Evolutionary conservation across 2,797 vertebrate species (phyloP).

Genomic region (Myoxocephalus aenaeus): DNA sequence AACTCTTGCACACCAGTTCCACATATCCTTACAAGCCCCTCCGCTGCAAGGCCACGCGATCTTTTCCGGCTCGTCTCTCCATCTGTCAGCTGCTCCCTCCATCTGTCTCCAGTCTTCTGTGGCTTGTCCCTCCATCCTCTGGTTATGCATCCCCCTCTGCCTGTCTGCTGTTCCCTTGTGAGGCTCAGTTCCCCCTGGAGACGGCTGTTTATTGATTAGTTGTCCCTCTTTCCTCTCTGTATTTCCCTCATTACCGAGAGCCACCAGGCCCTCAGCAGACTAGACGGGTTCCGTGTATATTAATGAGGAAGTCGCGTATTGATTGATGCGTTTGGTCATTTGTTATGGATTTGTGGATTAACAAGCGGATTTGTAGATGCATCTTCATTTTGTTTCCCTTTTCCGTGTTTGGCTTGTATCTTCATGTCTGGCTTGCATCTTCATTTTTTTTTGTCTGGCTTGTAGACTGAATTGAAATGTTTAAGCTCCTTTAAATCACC

Average conservation of each 20-base stretch:
- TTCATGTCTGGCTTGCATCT: no score
- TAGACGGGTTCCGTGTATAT: neutral
- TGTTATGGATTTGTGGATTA: constrained; percentile 3
- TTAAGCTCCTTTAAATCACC: neutral
- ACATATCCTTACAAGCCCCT: constrained; percentile 6
- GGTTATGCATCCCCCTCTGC: neutral
- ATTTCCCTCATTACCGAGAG: constrained; percentile 8
- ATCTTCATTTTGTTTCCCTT: neutral
- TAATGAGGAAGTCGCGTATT: constrained; percentile 26
- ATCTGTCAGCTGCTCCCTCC: constrained; percentile 57
- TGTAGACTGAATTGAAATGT: neutral
- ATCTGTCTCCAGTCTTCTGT: constrained; percentile 49
- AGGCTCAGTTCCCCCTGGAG: constrained; percentile 31
- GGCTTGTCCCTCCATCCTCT: constrained; percentile 4
- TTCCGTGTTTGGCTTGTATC: no score
- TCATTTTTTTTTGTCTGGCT: neutral
- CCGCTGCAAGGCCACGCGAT: constrained; percentile 5
- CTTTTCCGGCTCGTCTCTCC: constrained; percentile 46
- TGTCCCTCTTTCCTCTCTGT: constrained; percentile 2
- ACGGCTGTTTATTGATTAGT: constrained; percentile 29
- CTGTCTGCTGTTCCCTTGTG: constrained; percentile 8
- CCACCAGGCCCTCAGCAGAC: constrained; percentile 2
- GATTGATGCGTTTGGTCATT: neutral
- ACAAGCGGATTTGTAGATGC: neutral
- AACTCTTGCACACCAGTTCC: constrained; percentile 26